A percentile compares a stretch with the other conserved stretches of the same genome.
Conservation (phyloP, 2,113 vertebrate species). For the Chloropsis hardwickii region DNA sequence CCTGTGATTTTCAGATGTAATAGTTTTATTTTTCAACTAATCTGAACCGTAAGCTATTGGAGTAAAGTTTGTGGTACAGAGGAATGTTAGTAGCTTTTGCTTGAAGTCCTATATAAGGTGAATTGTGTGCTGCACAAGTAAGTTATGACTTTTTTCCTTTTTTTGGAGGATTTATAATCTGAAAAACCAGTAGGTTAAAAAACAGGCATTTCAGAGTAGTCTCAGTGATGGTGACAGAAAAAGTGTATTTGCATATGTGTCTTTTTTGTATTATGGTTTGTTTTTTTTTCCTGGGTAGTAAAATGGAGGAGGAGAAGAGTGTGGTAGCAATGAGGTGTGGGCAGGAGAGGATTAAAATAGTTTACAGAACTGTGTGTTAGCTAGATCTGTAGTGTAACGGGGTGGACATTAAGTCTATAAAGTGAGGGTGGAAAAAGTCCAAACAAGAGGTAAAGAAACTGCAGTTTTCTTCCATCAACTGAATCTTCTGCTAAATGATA, state of each 20-base stretch:
- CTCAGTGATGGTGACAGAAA: not conserved
- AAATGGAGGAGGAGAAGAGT: not conserved
- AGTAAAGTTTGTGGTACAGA: not conserved
- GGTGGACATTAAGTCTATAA: not conserved
- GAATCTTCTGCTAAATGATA: not conserved
- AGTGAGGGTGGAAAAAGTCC: not conserved
- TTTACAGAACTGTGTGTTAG: not conserved
- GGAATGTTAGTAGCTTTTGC: not conserved
- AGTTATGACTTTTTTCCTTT: no score
- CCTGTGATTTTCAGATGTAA: not conserved
- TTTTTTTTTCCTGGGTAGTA: not conserved
- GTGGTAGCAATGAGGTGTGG: not conserved
- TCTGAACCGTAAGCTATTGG: not conserved
- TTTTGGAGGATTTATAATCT: not conserved
- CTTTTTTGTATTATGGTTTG: not conserved
- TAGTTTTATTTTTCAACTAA: not conserved
- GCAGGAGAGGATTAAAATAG: not conserved
- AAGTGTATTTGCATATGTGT: accelerated
- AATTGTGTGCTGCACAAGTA: not conserved
- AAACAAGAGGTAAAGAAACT: not conserved
- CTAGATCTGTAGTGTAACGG: not conserved
- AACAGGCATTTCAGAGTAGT: not conserved
- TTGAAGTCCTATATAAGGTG: not conserved
- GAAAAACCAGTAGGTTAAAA: not conserved
- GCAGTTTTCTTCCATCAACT: not conserved